Evolutionary conservation across 1,140 invertebrate genomes (phyloP).

Genomic region (Scaptomyza pallida): DNA sequence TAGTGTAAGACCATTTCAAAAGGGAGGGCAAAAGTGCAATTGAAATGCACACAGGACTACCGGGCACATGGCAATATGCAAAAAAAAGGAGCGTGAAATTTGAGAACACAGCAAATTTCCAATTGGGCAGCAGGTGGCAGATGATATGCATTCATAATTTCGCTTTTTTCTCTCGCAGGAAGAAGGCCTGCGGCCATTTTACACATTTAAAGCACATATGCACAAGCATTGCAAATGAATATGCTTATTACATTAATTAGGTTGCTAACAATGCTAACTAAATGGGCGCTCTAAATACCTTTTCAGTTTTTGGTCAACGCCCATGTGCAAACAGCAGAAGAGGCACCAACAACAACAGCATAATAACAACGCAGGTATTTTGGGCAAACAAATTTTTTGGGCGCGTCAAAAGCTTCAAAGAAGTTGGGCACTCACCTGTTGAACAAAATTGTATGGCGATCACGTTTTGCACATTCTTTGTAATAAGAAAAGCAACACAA

Average conservation of each 20-base stretch:
- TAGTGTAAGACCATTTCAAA: constrained; percentile 57
- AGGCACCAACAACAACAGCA: constrained; percentile 50
- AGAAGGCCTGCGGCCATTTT: constrained; percentile 8
- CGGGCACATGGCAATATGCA: constrained; percentile 40
- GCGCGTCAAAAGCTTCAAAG: constrained; percentile 49
- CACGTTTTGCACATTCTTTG: constrained; percentile 49
- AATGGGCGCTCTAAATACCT: background rate
- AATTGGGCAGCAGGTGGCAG: constrained; percentile 72
- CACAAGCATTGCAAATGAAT: background rate
- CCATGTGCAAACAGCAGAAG: constrained; percentile 57
- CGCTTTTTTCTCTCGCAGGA: constrained; percentile 11
- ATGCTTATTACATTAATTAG: background rate
- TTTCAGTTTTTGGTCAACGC: constrained; percentile 75
- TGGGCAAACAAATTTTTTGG: constrained; percentile 64
- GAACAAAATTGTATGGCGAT: constrained; percentile 6
- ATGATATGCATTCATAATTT: background rate
- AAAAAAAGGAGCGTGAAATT: constrained; percentile 56
- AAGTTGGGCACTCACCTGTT: constrained; percentile 42
- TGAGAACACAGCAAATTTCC: constrained; percentile 44
- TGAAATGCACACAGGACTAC: constrained; percentile 57
- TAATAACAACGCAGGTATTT: constrained; percentile 75
- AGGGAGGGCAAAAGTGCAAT: constrained; percentile 73
- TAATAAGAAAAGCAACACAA: constrained; percentile 51
- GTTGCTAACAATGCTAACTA: background rate
- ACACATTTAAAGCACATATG: background rate